A percentile compares a stretch with the other conserved stretches of the same genome.
phyloP scores from a whole-genome alignment of 2,888 invertebrate genomes.

The Phoronis australis region DNA sequence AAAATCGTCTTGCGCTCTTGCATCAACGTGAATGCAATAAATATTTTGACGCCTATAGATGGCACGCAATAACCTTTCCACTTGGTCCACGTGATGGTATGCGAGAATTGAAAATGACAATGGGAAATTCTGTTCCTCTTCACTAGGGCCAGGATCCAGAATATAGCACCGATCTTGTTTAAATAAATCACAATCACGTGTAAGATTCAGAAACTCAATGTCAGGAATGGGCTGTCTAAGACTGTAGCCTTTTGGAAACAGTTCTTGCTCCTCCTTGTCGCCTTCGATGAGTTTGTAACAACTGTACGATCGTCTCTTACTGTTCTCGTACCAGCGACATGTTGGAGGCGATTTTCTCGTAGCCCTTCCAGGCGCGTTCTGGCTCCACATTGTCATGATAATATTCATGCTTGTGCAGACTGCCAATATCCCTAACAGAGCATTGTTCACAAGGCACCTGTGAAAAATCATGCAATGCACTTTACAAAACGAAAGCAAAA shows the following conservation, averaged over 20 bases:
- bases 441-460: no score
- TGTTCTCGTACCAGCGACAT: no score
- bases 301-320: no score
- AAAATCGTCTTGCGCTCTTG: constrained; percentile 20
- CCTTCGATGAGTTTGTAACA: constrained; percentile 17
- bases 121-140: constrained; percentile 32
- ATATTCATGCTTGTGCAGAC: no score
- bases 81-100: constrained; percentile 35
- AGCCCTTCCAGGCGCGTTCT: no score
- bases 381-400: no score
- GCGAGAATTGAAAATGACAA: constrained; percentile 42
- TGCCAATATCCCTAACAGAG: no score
- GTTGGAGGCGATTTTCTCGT: no score
- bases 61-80: constrained; percentile 32
- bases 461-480: no score
- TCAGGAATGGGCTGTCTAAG: constrained; percentile 20
- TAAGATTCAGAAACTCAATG: constrained; percentile 21
- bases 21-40: constrained; percentile 49
- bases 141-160: constrained; percentile 1
- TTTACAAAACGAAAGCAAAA: no score
- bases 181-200: constrained; percentile 27
- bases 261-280: constrained; percentile 18
- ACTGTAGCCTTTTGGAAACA: constrained; percentile 3
- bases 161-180: constrained; percentile 18
- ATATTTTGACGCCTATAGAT: constrained; percentile 44